A percentile compares a stretch with the other conserved stretches of the same genome.
Evolutionary conservation across 2,888 invertebrate genomes (phyloP).

Genomic region (Mythimna albipuncta): DNA sequence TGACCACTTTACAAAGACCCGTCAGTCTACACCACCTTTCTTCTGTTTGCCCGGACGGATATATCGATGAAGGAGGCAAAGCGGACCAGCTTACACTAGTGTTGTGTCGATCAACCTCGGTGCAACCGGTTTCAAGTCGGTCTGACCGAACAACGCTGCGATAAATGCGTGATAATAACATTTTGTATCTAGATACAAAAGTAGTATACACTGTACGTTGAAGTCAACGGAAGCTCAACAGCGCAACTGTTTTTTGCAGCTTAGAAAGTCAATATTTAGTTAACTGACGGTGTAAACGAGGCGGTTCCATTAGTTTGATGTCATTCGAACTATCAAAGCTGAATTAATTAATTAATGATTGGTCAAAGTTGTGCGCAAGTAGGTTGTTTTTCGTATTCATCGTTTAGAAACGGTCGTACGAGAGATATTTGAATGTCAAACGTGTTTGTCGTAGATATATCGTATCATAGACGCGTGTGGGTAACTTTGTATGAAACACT

Average conservation of each 20-base stretch:
- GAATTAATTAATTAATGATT: conserved; percentile 31
- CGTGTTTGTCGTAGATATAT: conserved; percentile 55
- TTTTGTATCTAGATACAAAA: conserved; percentile 69
- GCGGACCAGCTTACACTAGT: conserved; percentile 68
- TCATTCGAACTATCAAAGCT: conserved; percentile 39
- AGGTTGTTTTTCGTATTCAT: conserved; percentile 37
- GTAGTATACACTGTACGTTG: conserved; percentile 15
- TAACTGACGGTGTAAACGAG: conserved; percentile 25
- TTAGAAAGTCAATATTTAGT: conserved; percentile 48
- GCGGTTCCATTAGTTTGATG: conserved; percentile 37
- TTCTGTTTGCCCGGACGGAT: conserved; percentile 15
- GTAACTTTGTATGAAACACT: conserved; percentile 47
- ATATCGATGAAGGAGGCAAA: conserved; percentile 46
- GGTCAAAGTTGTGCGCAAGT: conserved; percentile 15
- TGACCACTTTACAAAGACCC: conserved; percentile 63
- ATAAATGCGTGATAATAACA: conserved; percentile 80
- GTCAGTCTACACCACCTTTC: conserved; percentile 29
- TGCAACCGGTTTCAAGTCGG: conserved; percentile 84
- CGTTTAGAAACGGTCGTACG: conserved; percentile 15
- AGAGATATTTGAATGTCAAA: conserved; percentile 49
- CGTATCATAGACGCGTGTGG: conserved; percentile 45
- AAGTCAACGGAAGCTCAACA: conserved; percentile 41
- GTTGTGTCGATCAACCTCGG: conserved; percentile 71
- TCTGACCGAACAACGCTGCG: conserved; percentile 76
- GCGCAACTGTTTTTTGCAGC: conserved; percentile 34